phyloP scores from a whole-genome alignment of 92 coral and sea anemone species.

The Micromussa lordhowensis region DNA sequence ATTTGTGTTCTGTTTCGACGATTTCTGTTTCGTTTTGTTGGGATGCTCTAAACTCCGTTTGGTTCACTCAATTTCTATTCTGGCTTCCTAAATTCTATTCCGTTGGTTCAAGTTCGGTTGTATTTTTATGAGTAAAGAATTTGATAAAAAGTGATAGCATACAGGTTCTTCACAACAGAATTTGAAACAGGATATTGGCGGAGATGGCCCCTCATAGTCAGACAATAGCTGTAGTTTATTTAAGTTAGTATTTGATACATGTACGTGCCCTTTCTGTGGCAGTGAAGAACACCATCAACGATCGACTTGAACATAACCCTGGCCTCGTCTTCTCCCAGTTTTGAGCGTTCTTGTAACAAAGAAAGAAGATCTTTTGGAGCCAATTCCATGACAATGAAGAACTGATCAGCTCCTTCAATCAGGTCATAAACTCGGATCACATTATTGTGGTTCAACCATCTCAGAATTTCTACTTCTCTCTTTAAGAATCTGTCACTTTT shows the following conservation, averaged over 20 bases:
- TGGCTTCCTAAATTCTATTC: slow-evolving; percentile 7
- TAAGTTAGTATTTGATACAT: neutral
- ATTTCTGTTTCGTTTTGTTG: slow-evolving; percentile 1
- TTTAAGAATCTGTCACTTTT: slow-evolving; percentile 57
- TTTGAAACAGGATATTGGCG: slow-evolving; percentile 13
- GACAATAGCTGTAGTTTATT: neutral
- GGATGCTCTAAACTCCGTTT: neutral
- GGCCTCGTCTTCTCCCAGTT: slow-evolving; percentile 72
- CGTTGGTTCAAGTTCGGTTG: slow-evolving; percentile 11
- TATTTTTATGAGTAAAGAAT: neutral
- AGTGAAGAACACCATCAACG: slow-evolving; percentile 73
- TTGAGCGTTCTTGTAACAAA: slow-evolving; percentile 61
- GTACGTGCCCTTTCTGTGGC: slow-evolving; percentile 77
- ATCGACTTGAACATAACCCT: slow-evolving; percentile 70
- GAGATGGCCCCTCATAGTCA: too few species aligned
- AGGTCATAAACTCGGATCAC: slow-evolving; percentile 77
- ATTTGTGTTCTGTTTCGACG: neutral
- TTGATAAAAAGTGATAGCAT: slow-evolving; percentile 5
- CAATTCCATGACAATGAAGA: slow-evolving; percentile 86
- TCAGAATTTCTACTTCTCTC: slow-evolving; percentile 84
- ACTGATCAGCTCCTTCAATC: slow-evolving; percentile 69
- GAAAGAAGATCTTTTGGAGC: slow-evolving; percentile 79
- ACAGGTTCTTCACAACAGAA: neutral
- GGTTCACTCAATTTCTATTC: neutral
- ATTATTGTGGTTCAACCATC: slow-evolving; percentile 74